Conservation (phyloP, 2,888 invertebrate species). For the Monochamus alternatus region DNA sequence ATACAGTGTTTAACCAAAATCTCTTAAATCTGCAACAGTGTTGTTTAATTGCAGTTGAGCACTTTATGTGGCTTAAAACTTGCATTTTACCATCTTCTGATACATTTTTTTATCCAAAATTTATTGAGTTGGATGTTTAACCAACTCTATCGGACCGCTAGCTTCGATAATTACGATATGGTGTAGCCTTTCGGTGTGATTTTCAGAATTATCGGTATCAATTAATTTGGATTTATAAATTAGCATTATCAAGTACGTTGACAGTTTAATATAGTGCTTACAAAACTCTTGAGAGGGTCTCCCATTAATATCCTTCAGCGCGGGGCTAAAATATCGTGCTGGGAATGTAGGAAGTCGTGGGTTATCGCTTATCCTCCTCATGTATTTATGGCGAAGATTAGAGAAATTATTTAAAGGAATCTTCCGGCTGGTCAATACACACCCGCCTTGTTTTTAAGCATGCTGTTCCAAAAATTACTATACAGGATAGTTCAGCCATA, state of each 20-base stretch:
- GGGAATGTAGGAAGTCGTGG: conserved; percentile 35
- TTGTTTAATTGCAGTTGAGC: too few species aligned
- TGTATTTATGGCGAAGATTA: neutral
- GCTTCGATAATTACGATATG: neutral
- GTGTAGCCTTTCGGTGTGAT: neutral
- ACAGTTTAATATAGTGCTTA: conserved; percentile 52
- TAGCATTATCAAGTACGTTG: conserved; percentile 50
- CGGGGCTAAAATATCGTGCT: conserved; percentile 30
- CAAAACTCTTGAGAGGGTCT: conserved; percentile 50
- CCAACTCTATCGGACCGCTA: too few species aligned
- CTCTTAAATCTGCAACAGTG: too few species aligned
- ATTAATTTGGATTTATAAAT: conserved; percentile 44
- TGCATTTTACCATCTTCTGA: too few species aligned
- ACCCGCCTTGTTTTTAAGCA: too few species aligned
- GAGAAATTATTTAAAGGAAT: neutral
- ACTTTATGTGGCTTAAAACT: too few species aligned
- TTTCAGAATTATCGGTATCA: conserved; percentile 10
- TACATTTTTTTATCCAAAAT: too few species aligned
- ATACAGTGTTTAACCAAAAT: too few species aligned
- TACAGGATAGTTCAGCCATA: too few species aligned
- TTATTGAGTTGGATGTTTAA: too few species aligned
- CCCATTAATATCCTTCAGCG: conserved; percentile 47
- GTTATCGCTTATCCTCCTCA: conserved; percentile 16
- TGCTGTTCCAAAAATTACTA: too few species aligned
- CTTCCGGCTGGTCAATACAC: neutral